Percentiles rank a stretch among this genome's conserved stretches.
Conservation (phyloP, 2,113 vertebrate species). For the Malurus melanocephalus region DNA sequence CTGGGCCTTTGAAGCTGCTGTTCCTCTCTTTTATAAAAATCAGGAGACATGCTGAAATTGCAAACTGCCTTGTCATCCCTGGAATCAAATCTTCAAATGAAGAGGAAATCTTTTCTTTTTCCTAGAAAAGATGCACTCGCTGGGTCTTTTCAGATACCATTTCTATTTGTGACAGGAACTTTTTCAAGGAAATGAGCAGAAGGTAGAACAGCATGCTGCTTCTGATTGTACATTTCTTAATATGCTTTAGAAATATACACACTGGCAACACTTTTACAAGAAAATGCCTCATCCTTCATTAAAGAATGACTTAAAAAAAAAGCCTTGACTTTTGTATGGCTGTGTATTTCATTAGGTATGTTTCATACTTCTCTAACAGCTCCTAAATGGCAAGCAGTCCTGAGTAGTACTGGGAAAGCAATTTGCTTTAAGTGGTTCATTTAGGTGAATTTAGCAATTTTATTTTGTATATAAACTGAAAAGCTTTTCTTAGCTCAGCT, state of each 20-base stretch:
- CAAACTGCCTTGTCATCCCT: slow-evolving; percentile 42
- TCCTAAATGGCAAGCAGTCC: slow-evolving; percentile 5
- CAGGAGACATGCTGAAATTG: not conserved
- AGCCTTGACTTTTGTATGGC: not conserved
- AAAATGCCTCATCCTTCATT: slow-evolving; percentile 21
- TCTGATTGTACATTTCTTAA: slow-evolving; percentile 45
- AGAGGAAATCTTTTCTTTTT: slow-evolving; percentile 33
- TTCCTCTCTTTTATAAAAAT: not conserved
- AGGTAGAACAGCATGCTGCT: slow-evolving; percentile 38
- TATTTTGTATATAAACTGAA: not conserved
- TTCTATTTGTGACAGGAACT: slow-evolving; percentile 44
- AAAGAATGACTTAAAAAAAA: slow-evolving; percentile 10
- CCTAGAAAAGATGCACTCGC: not conserved
- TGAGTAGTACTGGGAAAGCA: not conserved
- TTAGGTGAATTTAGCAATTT: slow-evolving; percentile 34
- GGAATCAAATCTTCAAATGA: slow-evolving; percentile 20
- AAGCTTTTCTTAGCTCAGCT: slow-evolving; percentile 24
- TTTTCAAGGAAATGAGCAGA: slow-evolving; percentile 35
- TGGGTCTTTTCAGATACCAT: slow-evolving; percentile 27
- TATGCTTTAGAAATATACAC: slow-evolving; percentile 34
- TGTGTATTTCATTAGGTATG: slow-evolving; percentile 15
- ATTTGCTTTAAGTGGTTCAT: slow-evolving; percentile 42
- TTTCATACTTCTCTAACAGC: slow-evolving; percentile 5
- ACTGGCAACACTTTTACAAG: slow-evolving; percentile 5
- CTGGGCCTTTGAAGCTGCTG: slow-evolving; percentile 1